Evolutionary conservation across 2,888 invertebrate genomes (phyloP), one percentile per base, ranked within the genome.

Genomic region (Campoplex capitator): DNA sequence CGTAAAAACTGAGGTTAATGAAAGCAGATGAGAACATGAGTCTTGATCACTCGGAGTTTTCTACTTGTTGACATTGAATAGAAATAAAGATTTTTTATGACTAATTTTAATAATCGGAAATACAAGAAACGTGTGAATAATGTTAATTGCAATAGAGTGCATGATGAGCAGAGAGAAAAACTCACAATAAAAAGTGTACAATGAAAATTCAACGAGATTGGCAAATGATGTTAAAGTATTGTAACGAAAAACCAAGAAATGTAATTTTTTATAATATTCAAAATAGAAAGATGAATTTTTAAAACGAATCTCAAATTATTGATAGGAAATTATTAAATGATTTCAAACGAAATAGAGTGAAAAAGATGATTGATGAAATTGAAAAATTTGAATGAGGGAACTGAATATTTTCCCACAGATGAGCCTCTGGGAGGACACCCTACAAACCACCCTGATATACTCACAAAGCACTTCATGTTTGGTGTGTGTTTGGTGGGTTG

Each of bases 391-490:
- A 82, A 68, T 42, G 28, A 51, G 51, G 18, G 16, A 71, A 62
- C 51, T 48, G 67, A 48, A 77, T 38, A 38, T 51, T 51, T 45
- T 0, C 3, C 23, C 73, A 68, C 2, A 56, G 71, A 85, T 79
- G 80, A 76, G 84, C 62, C 74, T 68, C 78, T 51, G 75, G 74
- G 81, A 86, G 62, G 51, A 88, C 89, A 88, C 88, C 88, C 88
- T 70, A 83, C 45, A 70, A 88, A 81, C 82, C 83, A 88, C 89
- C 88, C 88, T 82, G 88, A 80, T 91, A 94, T 94, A 94, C 94
- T 94, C 94, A 94, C 94, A 93, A 94, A 94, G 94, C 94, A 93
- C 94, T 94, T 94, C 94, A 94, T 94, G 94, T 93, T 94, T 94
- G 93, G 91, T 94, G 89, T 91, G 92, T 94, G 93, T 94, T 90